Evolutionary conservation across 2,888 invertebrate species (phyloP).

Genomic region (Ophion slaviceki): DNA sequence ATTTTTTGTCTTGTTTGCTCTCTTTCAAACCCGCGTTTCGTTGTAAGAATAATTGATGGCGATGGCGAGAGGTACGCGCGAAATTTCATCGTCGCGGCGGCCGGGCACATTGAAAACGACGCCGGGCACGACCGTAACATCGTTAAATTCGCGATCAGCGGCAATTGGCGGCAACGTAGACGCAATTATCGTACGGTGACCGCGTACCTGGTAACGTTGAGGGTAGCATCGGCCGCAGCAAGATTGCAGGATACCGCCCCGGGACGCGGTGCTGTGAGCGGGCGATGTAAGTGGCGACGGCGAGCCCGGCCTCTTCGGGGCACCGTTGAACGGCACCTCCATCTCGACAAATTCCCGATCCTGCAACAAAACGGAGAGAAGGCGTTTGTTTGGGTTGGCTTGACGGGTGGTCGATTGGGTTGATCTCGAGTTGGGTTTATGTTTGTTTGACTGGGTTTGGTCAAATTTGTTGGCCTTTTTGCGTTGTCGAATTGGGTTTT

Average conservation of each 20-base stretch:
- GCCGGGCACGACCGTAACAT: constrained; percentile 79
- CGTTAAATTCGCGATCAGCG: background rate
- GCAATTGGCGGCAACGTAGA: constrained; percentile 67
- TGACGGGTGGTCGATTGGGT: too few relatives aligned
- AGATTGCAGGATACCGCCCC: constrained; percentile 88
- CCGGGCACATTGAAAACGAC: constrained; percentile 81
- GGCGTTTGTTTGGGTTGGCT: too few relatives aligned
- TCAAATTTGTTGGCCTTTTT: background rate
- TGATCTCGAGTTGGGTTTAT: background rate
- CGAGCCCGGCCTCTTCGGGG: constrained; percentile 95
- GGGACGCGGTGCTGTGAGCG: constrained; percentile 92
- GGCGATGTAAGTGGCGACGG: constrained; percentile 95
- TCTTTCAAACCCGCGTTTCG: constrained; percentile 81
- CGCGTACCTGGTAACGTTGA: constrained; percentile 93
- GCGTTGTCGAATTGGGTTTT: too few relatives aligned
- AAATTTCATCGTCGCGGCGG: constrained; percentile 69
- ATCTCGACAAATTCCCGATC: constrained; percentile 98
- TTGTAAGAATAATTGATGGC: constrained; percentile 79
- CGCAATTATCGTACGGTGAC: constrained; percentile 76
- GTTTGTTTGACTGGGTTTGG: background rate
- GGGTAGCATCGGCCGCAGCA: constrained; percentile 94
- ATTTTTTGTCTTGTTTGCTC: background rate
- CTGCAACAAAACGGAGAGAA: constrained; percentile 83
- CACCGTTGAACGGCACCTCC: constrained; percentile 97
- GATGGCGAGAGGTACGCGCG: constrained; percentile 33